phyloP scores from a whole-genome alignment of 2,113 vertebrate genomes.

The Cygnus atratus region DNA sequence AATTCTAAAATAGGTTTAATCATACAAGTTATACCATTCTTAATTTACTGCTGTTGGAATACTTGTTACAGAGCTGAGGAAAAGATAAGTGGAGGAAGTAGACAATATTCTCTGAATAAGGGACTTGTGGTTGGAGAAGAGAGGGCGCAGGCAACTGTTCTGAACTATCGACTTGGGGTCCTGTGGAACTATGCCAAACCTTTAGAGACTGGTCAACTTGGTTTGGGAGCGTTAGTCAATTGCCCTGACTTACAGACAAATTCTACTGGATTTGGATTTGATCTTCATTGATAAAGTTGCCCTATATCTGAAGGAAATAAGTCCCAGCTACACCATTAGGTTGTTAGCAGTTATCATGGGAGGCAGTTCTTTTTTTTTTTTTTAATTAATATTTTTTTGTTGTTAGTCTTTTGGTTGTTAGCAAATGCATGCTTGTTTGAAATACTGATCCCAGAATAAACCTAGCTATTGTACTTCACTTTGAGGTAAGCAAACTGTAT shows the following conservation, averaged over 20 bases:
- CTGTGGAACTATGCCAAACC: neutral
- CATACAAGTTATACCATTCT: neutral
- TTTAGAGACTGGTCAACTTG: neutral
- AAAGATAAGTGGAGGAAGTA: neutral
- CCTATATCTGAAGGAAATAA: neutral
- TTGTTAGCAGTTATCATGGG: neutral
- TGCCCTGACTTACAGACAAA: neutral
- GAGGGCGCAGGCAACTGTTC: neutral
- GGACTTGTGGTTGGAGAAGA: neutral
- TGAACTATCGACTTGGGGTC: neutral
- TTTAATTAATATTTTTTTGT: neutral
- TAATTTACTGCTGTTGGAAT: neutral
- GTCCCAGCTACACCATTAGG: neutral
- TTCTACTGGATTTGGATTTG: neutral
- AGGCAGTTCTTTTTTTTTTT: neutral
- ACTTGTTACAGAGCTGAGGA: neutral
- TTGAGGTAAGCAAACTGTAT: neutral
- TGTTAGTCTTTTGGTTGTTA: neutral
- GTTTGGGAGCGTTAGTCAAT: neutral
- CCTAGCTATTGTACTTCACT: neutral
- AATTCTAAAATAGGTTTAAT: neutral
- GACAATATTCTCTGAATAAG: neutral
- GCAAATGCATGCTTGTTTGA: neutral
- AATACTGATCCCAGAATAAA: neutral
- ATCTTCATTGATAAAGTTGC: neutral